A percentile compares a stretch with the other conserved stretches of the same genome.
Conservation (phyloP, 2,888 invertebrate genomes). For the Cryptus armator region DNA sequence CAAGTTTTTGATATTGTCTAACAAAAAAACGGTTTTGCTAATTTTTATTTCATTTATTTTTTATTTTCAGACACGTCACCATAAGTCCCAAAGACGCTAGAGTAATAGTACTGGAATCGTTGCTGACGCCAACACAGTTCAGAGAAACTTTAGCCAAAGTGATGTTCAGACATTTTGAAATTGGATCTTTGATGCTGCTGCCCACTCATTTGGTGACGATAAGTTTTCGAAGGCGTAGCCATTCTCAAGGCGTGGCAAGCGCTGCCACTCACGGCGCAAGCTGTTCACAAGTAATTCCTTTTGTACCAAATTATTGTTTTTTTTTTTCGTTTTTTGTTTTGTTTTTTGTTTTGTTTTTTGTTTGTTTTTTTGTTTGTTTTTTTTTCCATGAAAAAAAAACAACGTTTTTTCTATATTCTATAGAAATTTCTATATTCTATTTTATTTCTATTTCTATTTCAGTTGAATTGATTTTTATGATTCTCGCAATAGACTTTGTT, state of each 20-base stretch:
- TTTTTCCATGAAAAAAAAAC: conserved; percentile 75
- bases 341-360: conserved; percentile 69
- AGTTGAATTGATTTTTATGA: no score
- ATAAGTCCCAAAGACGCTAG: conserved; percentile 97
- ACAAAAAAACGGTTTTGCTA: background rate
- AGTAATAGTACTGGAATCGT: conserved; percentile 96
- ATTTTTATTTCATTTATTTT: background rate
- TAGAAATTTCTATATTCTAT: no score
- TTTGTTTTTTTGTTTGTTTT: no score
- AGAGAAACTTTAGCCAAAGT: conserved; percentile 96
- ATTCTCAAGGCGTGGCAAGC: conserved; percentile 94
- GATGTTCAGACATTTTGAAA: conserved; percentile 97
- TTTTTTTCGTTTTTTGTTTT: background rate
- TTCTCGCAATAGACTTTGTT: no score
- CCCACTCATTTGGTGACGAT: conserved; percentile 94
- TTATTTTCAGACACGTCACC: conserved; percentile 90
- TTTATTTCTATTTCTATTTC: no score
- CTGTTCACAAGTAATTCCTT: conserved; percentile 88
- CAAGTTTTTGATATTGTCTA: background rate
- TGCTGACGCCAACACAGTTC: conserved; percentile 93
- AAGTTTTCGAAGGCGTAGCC: conserved; percentile 94
- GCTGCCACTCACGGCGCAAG: conserved; percentile 92
- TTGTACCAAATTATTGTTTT: no score
- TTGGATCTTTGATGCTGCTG: conserved; percentile 90
- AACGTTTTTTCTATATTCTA: no score